Evolutionary conservation across 1,140 invertebrate genomes (phyloP), one percentile per base, ranked within the genome.

Genomic region (Drosophila chauvacae): DNA sequence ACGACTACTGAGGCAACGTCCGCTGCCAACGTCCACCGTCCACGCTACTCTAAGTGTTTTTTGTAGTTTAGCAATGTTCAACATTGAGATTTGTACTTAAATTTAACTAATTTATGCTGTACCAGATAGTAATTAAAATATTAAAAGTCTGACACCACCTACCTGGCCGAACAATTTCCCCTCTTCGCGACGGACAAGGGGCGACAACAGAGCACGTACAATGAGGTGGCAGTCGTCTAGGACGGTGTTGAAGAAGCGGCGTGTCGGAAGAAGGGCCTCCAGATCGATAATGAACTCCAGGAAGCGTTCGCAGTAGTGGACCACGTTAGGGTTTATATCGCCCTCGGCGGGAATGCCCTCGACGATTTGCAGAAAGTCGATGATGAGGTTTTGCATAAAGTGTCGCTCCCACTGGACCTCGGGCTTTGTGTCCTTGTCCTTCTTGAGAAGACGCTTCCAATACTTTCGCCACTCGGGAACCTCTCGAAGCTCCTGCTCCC

Each of bases 211-310:
- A 91, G 98, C 98, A 47, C 96, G 95, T 1, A 98, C 97, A 16
- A 99, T 96, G 4, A 99, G 93, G 92, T 99, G 98, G 77, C 96
- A 96, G 93, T 99, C 98, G 93, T 99, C 98, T 88, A 99, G 94
- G 0, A 99, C 95, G 0, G 97, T 97, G 93, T 99, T 99, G 92
- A 99, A 98, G 93, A 99, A 99, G 53, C 99, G 94, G 56, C 99
- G 94, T 1, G 98, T 99, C 2, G 98, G 98, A 72, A 99, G 93
- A 58, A 99, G 94, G 23, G 98, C 97, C 92, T 99, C 98, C 56
- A 99, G 94, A 92, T 99, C 99, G 73, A 99, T 99, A 92, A 99
- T 95, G 37, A 99, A 93, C 93, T 99, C 98, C 37, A 99, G 92
- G 93, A 99, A 99, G 65, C 98, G 95, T 93, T 99, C 99, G 93